Percentiles rank a stretch among this genome's conserved stretches.
Evolutionary conservation across 2,797 vertebrate genomes (phyloP).

Genomic region (Coregonus suidteri): DNA sequence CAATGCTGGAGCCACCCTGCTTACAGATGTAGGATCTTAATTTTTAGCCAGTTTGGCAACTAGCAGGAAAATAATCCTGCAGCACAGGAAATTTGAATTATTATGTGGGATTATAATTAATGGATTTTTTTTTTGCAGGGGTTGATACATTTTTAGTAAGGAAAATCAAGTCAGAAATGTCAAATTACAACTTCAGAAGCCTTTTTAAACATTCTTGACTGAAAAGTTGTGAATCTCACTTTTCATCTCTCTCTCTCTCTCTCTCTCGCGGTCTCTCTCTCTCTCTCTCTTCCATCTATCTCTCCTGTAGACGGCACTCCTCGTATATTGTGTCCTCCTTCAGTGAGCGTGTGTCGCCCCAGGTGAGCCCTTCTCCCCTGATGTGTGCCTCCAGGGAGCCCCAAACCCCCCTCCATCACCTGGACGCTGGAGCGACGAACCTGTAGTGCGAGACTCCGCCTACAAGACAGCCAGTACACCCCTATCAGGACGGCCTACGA

Average conservation of each 20-base stretch:
- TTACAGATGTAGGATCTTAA: too few species aligned
- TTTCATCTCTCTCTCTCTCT: background rate
- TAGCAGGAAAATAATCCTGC: too few species aligned
- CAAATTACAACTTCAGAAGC: too few species aligned
- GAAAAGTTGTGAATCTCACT: background rate
- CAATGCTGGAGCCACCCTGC: too few species aligned
- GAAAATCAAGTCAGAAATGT: too few species aligned
- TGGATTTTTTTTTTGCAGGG: too few species aligned
- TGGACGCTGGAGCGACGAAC: constrained; percentile 97
- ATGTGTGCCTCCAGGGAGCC: constrained; percentile 94
- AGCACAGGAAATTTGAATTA: too few species aligned
- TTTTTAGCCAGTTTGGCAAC: too few species aligned
- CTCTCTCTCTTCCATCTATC: background rate
- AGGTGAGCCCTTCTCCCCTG: constrained; percentile 93
- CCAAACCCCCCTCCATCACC: constrained; percentile 93
- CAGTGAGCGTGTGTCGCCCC: constrained; percentile 97
- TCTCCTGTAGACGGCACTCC: constrained; percentile 87
- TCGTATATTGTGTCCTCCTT: constrained; percentile 97
- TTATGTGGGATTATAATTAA: too few species aligned
- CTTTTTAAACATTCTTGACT: too few species aligned
- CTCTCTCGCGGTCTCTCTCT: background rate
- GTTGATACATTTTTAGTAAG: too few species aligned
- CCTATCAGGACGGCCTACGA: constrained; percentile 95
- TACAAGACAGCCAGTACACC: constrained; percentile 98
- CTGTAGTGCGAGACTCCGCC: constrained; percentile 87